Conservation (phyloP, 2,888 invertebrate genomes). For the Creontiades dilutus region DNA sequence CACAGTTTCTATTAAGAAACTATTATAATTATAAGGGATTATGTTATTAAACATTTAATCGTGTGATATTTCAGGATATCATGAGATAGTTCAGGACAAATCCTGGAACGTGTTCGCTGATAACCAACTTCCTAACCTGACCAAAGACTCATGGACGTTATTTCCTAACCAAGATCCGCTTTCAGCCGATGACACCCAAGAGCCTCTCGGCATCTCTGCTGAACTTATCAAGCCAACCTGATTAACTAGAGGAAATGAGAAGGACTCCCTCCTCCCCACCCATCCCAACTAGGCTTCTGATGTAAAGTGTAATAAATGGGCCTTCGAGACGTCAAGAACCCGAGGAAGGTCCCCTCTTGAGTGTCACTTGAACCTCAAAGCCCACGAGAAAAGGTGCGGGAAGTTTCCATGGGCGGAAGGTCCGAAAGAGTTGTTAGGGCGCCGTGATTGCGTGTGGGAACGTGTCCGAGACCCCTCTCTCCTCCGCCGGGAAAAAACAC, state of each 20-base stretch:
- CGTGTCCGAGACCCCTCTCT: neutral
- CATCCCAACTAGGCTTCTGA: neutral
- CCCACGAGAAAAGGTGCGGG: neutral
- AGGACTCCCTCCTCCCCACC: too few species aligned
- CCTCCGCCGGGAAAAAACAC: neutral
- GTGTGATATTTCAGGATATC: too few species aligned
- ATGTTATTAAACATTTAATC: too few species aligned
- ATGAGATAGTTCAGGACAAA: too few species aligned
- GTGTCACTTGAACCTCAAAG: slow-evolving; percentile 14
- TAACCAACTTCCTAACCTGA: too few species aligned
- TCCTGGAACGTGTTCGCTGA: too few species aligned
- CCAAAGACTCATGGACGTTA: too few species aligned
- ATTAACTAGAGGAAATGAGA: neutral
- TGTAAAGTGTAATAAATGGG: neutral
- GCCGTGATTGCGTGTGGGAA: slow-evolving; percentile 13
- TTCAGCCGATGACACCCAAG: too few species aligned
- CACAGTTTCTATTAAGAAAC: too few species aligned
- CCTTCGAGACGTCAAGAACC: neutral
- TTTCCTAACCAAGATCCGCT: too few species aligned
- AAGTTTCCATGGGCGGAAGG: slow-evolving; percentile 10
- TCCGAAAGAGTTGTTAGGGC: slow-evolving; percentile 24
- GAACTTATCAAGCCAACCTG: neutral
- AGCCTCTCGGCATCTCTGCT: too few species aligned
- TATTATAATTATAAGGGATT: too few species aligned
- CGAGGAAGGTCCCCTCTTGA: neutral